Conservation (phyloP, 2,113 vertebrate genomes). For the Calypte anna region DNA sequence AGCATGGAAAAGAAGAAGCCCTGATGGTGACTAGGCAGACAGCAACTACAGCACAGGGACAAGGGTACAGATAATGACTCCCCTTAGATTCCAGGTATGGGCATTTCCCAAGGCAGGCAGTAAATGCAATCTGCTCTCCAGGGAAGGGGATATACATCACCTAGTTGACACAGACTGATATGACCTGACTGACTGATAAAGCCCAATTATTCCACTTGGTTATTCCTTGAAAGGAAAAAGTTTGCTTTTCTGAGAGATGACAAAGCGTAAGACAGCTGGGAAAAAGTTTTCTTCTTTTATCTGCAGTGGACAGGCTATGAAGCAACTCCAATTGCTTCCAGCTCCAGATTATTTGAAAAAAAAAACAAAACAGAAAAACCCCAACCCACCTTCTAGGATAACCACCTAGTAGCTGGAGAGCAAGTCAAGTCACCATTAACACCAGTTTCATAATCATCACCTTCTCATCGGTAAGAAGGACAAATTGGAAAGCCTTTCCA, state of each 20-base stretch:
- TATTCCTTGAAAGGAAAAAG: constrained; percentile 12
- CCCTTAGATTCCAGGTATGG: not conserved
- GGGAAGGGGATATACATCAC: not conserved
- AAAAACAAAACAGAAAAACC: not conserved
- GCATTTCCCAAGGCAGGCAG: not conserved
- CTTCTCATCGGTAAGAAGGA: not conserved
- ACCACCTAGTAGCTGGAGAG: not conserved
- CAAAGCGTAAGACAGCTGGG: not conserved
- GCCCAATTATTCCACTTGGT: not conserved
- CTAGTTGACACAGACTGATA: not conserved
- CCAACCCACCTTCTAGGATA: not conserved
- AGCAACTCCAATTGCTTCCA: not conserved
- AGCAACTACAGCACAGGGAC: not conserved
- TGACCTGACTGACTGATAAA: not conserved
- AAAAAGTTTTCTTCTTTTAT: not conserved
- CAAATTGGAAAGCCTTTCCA: not conserved
- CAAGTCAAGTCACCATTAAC: not conserved
- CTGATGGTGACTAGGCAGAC: not conserved
- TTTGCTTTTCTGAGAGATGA: not conserved
- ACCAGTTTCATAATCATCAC: not conserved
- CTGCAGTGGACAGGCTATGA: not conserved
- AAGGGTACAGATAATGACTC: not conserved
- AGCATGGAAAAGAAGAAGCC: not conserved
- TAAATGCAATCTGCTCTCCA: not conserved
- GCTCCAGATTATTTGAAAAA: not conserved